Percentiles rank a stretch among this genome's conserved stretches.
Conservation (phyloP, 2,888 invertebrate species). For the Hedya salicella region DNA sequence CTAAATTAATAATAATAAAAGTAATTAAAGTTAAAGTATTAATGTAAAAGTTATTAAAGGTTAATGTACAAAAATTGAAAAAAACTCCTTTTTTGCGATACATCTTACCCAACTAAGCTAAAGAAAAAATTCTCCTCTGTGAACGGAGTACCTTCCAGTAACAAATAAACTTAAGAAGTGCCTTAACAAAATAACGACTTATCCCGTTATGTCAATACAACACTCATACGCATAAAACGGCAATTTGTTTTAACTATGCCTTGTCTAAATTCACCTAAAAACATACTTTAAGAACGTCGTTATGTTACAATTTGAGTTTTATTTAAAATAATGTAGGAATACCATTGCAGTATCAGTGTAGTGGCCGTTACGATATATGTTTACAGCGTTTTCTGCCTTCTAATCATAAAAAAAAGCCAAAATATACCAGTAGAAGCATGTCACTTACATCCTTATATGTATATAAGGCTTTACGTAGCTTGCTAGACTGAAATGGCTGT, state of each 20-base stretch:
- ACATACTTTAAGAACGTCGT: neutral
- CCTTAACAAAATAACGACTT: neutral
- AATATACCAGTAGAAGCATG: neutral
- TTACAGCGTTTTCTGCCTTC: neutral
- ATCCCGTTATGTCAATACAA: conserved; percentile 8
- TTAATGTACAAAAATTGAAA: no score
- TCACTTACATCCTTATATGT: neutral
- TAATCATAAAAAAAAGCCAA: neutral
- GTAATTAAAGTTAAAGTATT: no score
- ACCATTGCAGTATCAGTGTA: neutral
- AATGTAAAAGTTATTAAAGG: no score
- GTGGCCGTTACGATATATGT: neutral
- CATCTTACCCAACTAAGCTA: no score
- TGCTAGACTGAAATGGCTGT: neutral
- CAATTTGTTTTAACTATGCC: conserved; percentile 27
- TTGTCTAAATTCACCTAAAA: neutral
- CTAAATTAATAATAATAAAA: no score
- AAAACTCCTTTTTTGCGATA: no score
- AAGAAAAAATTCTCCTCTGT: no score
- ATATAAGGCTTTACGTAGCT: neutral
- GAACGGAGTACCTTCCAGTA: no score
- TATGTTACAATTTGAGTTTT: neutral
- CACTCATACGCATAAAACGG: conserved; percentile 9
- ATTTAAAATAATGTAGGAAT: neutral
- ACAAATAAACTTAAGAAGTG: neutral